Base-by-base conservation (phyloP, 2,113 vertebrate species). In the Thymallus thymallus region DNA sequence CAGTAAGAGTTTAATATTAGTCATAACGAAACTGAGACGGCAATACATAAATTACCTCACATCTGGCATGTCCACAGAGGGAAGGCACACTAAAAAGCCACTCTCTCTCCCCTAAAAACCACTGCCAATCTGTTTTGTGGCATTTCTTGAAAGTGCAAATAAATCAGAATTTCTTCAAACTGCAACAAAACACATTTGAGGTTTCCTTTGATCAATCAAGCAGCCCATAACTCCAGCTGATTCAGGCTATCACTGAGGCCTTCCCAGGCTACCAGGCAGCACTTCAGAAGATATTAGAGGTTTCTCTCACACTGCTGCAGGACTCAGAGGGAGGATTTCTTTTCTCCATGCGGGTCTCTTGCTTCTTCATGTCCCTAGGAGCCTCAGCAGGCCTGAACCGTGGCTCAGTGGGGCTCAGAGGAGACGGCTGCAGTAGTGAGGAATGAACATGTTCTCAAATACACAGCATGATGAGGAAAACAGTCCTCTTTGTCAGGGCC, bases 371-470 rank as follows among this genome's bases (percentile, higher is more conserved):
- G 84, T 85, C 77, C 84, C 85, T 85, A 88, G 80, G 77, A 85
- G 81, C 64, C 83, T 80, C 18, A 23, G 22, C 56, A 72, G 80
- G 80, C 77, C 75, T 82, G 71, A 3, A 58, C 77, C 78, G 79
- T 73, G 23, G 75, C 5, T 79, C 29, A 55, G 80, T 79, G 81
- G 82, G 35, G 35, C 35, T 84, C 84, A 86, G 83, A 87, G 84
- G 81, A 73, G 81, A 66, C 73, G 77, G 75, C 79, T 77, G 82
- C 80, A 74, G 35, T 82, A 58, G 84, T 84, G 86, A 84, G 58
- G 75, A 87, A 80, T 69, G 84, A 90, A 80, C 84, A 77, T 89
- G 85, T 86, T 86, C 84, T 85, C 78, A 74, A 63, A 77, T 67
- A 76, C 71, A 26, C 71, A 61, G 14, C 73, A 16, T 83, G 79